A percentile compares a stretch with the other conserved stretches of the same genome.
These are phyloP conservation scores for Conus betulinus DNA, from an alignment of 1,140 invertebrate genomes.

Conservation along the genomic window DNA sequence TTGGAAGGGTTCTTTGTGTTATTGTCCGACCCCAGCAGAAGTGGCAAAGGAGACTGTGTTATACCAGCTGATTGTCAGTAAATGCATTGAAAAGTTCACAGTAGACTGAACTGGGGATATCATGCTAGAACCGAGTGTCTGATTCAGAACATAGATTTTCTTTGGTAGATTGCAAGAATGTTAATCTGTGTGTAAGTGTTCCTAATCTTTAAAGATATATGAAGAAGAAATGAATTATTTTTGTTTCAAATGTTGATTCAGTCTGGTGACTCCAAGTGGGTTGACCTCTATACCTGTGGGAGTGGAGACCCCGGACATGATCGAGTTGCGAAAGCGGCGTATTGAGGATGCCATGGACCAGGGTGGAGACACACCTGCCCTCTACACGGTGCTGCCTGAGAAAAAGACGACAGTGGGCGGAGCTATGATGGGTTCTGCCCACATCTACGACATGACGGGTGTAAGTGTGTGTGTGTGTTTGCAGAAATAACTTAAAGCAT, in stretches of 20 bases:
- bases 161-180: not conserved
- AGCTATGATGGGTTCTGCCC: constrained; percentile 95
- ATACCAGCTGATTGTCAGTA: too few relatives aligned
- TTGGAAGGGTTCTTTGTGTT: too few relatives aligned
- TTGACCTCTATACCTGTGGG: constrained; percentile 96
- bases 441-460: constrained; percentile 93
- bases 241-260: constrained; percentile 40
- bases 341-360: constrained; percentile 97
- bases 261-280: constrained; percentile 94
- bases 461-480: constrained; percentile 68
- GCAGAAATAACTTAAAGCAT: not conserved
- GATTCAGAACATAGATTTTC: not conserved
- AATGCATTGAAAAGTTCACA: too few relatives aligned
- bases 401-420: constrained; percentile 93
- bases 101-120: too few relatives aligned
- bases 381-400: constrained; percentile 87
- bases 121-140: too few relatives aligned
- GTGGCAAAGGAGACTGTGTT: too few relatives aligned
- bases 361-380: constrained; percentile 78
- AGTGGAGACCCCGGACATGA: constrained; percentile 98
- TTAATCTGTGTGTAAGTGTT: not conserved
- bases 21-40: too few relatives aligned
- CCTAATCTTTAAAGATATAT: not conserved
- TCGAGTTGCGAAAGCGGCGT: constrained; percentile 97
- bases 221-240: too few relatives aligned